These are phyloP conservation scores for Macquaria ambigua DNA, from an alignment of 2,113 vertebrate species.

Conservation along the genomic window DNA sequence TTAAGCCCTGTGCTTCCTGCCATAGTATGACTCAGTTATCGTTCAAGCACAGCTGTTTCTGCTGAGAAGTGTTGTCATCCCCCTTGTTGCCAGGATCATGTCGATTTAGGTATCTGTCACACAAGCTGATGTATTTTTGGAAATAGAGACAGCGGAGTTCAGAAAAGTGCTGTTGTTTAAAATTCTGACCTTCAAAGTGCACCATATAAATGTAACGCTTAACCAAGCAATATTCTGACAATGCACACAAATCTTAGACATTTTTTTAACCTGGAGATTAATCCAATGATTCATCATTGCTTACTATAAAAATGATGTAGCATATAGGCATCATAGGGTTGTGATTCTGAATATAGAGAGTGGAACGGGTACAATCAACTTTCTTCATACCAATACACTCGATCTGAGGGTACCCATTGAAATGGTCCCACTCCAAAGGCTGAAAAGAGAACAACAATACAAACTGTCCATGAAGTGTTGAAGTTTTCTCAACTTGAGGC, in stretches of 20 bases:
- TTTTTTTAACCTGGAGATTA: background rate
- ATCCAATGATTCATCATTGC: background rate
- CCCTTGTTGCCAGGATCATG: constrained; percentile 66
- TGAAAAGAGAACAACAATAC: background rate
- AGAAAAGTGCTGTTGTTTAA: constrained; percentile 33
- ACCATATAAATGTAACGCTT: constrained; percentile 15
- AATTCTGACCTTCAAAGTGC: constrained; percentile 41
- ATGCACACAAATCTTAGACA: background rate
- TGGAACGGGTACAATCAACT: background rate
- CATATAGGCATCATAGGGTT: background rate
- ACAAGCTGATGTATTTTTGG: constrained; percentile 46
- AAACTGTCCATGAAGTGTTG: background rate
- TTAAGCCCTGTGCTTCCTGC: constrained; percentile 58
- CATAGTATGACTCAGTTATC: constrained; percentile 66
- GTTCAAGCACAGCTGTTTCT: constrained; percentile 68
- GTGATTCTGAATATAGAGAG: background rate
- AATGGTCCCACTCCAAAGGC: background rate
- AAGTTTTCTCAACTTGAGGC: no score
- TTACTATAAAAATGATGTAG: background rate
- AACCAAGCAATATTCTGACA: background rate
- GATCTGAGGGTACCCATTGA: background rate
- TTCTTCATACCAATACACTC: background rate
- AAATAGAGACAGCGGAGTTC: constrained; percentile 42
- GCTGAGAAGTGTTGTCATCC: constrained; percentile 58
- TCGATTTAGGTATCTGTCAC: constrained; percentile 65